Base-by-base conservation (phyloP, 30 jellyfish, hydroid and myxozoan species). In the Catostylus mosaicus region DNA sequence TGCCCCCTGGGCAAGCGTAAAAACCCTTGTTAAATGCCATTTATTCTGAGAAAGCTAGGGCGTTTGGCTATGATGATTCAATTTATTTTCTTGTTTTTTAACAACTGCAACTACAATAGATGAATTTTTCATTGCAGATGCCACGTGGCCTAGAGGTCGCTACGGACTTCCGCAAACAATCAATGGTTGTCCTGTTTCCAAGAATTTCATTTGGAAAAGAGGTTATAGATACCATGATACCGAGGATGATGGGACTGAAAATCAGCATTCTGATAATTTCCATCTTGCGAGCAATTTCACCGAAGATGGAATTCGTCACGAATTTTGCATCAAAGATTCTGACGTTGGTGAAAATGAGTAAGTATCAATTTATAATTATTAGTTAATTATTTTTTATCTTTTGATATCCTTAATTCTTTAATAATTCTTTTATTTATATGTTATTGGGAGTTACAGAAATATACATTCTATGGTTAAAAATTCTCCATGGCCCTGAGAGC, bases 181-280 rank as follows among this genome's bases (percentile, higher is more conserved):
- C 37, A 63, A 52, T 62, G 98, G 98, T 9, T 91, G 98, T 51
- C 98, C 98, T 35, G 81, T 67, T 10, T 62, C 91, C 18, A 37
- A 36, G 14, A 80, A 83, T 19, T 79, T 86, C 64, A 64, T 36
- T 12, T 91, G 98, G 98, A 91, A 91, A 78, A 77, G 91, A 7
- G 98, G 98, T 3, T 91, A 64, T 71, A 96, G 98, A 24, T 91
- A 74, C 40, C 96, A 91, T 46, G 98, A 91, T 75, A 91, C 98
- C 34, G 98, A 91, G 61, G 98, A 91, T 54, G 98, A 91, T 73
- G 98, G 98, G 34, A 91, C 98, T 3, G 98, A 91, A 48, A 91
- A 91, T 69, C 96, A 91, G 60, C 90, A 92, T 48, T 91, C 98
- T 23, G 98, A 91, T 52, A 56, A 45, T 30, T 91, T 91, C 59